Percentiles rank a stretch among this genome's conserved stretches.
phyloP scores from a whole-genome alignment of 2,888 invertebrate species.

The Morpho deidamia region DNA sequence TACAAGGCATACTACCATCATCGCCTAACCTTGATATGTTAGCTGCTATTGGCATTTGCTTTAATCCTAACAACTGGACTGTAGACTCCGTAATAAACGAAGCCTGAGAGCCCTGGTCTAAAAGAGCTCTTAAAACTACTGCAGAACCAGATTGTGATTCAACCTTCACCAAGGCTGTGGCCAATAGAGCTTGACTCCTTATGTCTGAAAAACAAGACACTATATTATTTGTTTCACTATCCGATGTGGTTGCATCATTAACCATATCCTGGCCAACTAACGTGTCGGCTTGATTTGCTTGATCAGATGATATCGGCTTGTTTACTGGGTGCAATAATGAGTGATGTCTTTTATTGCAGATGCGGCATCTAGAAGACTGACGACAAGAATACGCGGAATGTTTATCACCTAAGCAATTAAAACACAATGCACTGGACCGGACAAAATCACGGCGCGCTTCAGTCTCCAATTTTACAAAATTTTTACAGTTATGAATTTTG shows the following conservation, averaged over 20 bases:
- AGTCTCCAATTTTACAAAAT: no score
- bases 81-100: conserved; percentile 11
- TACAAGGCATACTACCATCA: no score
- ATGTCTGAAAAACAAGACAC: conserved; percentile 1
- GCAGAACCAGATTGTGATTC: conserved; percentile 13
- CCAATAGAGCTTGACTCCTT: conserved; percentile 14
- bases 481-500: no score
- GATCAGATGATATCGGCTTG: background rate
- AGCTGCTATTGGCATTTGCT: background rate
- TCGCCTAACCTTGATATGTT: no score
- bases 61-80: conserved; percentile 4
- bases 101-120: conserved; percentile 27
- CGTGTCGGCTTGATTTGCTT: background rate
- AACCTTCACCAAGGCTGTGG: conserved; percentile 25
- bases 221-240: conserved; percentile 1
- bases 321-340: background rate
- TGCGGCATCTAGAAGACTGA: background rate
- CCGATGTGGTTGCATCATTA: background rate
- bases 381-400: background rate
- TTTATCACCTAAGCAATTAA: no score
- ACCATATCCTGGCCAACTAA: no score
- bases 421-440: no score
- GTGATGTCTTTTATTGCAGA: background rate
- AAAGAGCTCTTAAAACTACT: conserved; percentile 19
- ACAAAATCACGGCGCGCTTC: no score